Evolutionary conservation across 1,140 invertebrate species (phyloP).

Genomic region (Drosophila kurseongensis): DNA sequence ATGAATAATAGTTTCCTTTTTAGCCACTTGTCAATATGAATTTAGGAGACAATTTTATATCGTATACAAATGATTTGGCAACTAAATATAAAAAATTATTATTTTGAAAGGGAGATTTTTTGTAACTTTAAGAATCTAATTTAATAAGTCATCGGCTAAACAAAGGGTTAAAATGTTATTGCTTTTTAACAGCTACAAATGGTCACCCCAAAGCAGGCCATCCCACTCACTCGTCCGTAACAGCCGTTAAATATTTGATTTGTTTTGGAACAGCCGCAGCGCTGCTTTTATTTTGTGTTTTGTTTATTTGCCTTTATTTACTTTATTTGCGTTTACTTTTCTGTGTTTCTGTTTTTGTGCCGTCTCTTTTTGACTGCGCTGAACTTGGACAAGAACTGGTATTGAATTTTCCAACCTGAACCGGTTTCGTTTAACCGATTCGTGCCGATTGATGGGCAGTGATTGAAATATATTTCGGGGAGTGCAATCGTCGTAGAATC

Average conservation of each 20-base stretch:
- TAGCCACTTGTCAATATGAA: too few species aligned
- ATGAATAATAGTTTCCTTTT: too few species aligned
- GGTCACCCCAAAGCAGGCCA: conserved; percentile 19
- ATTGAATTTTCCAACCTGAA: conserved; percentile 52
- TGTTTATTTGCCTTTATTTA: conserved; percentile 37
- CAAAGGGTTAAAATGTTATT: conserved; percentile 23
- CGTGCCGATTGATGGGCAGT: conserved; percentile 30
- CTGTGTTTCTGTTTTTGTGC: conserved; percentile 56
- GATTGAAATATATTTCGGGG: conserved; percentile 34
- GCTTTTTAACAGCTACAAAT: conserved; percentile 28
- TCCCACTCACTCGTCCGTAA: conserved; percentile 8
- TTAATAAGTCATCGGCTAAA: too few species aligned
- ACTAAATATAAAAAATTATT: too few species aligned
- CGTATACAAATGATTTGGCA: too few species aligned
- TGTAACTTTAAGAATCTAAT: too few species aligned
- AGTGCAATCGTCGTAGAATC: conserved; percentile 22
- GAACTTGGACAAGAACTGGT: conserved; percentile 75
- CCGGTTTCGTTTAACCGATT: conserved; percentile 31
- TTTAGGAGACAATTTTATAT: too few species aligned
- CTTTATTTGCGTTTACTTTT: conserved; percentile 37
- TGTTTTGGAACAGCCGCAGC: conserved; percentile 25
- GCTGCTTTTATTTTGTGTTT: conserved; percentile 28
- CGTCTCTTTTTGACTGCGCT: conserved; percentile 46
- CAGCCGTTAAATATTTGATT: conserved; percentile 34
- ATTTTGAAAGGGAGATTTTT: neutral